Evolutionary conservation across 2,113 vertebrate species (phyloP), one percentile per base, ranked within the genome.

Genomic region (Spea bombifrons): DNA sequence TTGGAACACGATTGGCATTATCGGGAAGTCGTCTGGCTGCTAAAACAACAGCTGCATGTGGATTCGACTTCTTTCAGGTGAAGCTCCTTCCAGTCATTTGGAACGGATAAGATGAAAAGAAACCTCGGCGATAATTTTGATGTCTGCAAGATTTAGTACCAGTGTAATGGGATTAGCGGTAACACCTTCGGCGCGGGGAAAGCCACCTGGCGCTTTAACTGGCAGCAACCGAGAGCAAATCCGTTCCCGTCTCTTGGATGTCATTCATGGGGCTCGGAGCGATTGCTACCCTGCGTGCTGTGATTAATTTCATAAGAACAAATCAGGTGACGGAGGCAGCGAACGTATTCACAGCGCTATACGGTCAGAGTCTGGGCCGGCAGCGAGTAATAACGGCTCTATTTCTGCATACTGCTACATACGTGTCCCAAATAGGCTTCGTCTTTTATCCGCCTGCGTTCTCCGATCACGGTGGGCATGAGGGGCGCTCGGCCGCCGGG

Each of bases 121-220:
- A 93, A 90, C 91, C 90, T 92, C 88, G 91, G 91, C 92, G 93
- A 93, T 94, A 92, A 94, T 94, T 94, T 93, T 94, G 93, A 94
- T 94, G 93, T 93, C 92, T 92, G 92, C 90, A 90, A 95, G 94
- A 93, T 94, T 94, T 95, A 93, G 92, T 92, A 88, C 89, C 89
- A 91, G 91, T 90, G 93, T 97, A 97, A 98, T 96, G 95, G 94
- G 97, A 97, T 99, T 98, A 98, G 93, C 91, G 84, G 93, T 95
- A 95, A 96, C 95, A 96, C 95, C 95, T 97, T 96, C 92, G 85
- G 90, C 88, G 92, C 89, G 91, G 93, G 91, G 92, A 94, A 92
- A 96, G 94, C 95, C 96, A 97, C 96, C 95, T 99, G 95, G 96
- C 84, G 93, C 91, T 95, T 89, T 92, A 94, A 95, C 95, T 96